phyloP scores from a whole-genome alignment of 2,113 vertebrate species.

The Chloropsis hardwickii region DNA sequence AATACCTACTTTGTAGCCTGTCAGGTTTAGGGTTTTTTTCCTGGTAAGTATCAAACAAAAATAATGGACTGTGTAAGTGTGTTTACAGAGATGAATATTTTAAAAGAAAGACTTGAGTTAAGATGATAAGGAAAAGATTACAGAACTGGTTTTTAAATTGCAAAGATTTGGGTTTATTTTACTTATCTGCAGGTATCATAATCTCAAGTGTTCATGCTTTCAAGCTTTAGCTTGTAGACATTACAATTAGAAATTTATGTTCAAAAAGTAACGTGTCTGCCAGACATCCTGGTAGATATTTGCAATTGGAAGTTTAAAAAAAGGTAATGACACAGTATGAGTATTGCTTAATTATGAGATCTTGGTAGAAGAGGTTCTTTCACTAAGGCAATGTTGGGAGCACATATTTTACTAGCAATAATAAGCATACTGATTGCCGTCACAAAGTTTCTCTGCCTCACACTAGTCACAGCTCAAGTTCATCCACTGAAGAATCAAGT shows the following conservation, averaged over 20 bases:
- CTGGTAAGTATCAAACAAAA: background rate
- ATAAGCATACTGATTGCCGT: background rate
- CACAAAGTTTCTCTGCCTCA: background rate
- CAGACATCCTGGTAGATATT: background rate
- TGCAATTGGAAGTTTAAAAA: background rate
- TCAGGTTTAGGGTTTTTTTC: accelerated
- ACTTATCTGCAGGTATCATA: background rate
- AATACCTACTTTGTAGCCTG: background rate
- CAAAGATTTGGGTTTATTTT: background rate
- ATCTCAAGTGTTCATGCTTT: background rate
- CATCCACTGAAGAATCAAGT: background rate
- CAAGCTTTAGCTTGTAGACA: background rate
- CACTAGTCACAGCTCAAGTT: background rate
- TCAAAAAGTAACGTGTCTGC: background rate
- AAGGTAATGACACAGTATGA: background rate
- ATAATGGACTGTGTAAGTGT: background rate
- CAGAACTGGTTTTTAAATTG: background rate
- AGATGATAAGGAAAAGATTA: background rate
- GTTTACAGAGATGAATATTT: background rate
- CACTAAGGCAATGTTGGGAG: background rate
- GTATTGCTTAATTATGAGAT: background rate
- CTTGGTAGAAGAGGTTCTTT: background rate
- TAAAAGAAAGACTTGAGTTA: background rate
- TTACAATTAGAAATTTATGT: background rate
- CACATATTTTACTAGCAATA: background rate